Evolutionary conservation across 2,888 invertebrate genomes (phyloP), one percentile per base, ranked within the genome.

Genomic region (Listrodromus nycthemerus): DNA sequence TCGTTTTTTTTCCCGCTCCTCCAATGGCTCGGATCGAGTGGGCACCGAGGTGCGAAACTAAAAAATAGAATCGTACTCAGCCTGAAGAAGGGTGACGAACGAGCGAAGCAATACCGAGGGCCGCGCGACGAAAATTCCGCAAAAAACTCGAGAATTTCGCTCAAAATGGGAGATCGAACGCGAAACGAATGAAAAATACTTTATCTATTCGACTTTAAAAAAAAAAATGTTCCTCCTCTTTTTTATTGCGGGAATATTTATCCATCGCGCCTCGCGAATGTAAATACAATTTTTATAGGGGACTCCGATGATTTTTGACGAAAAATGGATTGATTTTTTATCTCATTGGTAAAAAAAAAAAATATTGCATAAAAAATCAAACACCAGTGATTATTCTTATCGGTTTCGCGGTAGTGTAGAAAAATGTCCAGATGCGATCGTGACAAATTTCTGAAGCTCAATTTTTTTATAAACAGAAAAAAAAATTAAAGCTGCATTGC

Each of bases 51-150:
- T 61, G 73, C 73, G 45, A 73, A 73, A 73, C 73, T 48, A 61
- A 73, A 61, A 73, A 73, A 73, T 73, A 61, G 61, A 58, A 73
- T 61, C 58, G 63, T 65, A 65, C 45, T 19, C 33, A 65, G 65
- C 37, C 65, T 41, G 58, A 33, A 48, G 67, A 61, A 73, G 48
- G 24, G 71, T 41, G 48, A 48, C 48, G 58, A 77, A 82, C 76
- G 75, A 76, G 81, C 71, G 71, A 58, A n/a, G 30, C 73, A 73
- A 70, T 75, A 67, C 58, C 70, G 73, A 73, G 24, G 50, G 37
- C 16, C 37, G 58, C 58, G 27, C 24, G 45, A 41, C 73, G 30
- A 27, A 24, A 73, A 73, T 61, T 73, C 41, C 73, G 19, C 73
- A 48, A 70, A 70, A 52, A 45, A 19, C 16, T 61, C 61, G 58